A percentile compares a stretch with the other conserved stretches of the same genome.
Conservation (phyloP, 2,888 invertebrate species). For the Aspidiotus destructor region DNA sequence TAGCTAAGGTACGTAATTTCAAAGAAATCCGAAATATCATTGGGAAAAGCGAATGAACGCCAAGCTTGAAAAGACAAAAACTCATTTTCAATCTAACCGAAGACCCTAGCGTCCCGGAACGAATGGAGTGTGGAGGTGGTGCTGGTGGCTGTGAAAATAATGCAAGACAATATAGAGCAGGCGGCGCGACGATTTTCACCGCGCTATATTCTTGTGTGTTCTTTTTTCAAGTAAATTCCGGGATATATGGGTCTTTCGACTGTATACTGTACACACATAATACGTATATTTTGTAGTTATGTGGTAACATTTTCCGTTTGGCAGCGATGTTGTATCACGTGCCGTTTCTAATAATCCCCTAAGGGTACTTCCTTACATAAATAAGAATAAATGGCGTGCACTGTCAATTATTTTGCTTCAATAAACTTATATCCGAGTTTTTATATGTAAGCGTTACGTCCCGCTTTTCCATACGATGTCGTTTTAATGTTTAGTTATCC, state of each 20-base stretch:
- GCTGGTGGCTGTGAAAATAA: too few species aligned
- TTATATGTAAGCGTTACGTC: not conserved
- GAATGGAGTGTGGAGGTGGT: too few species aligned
- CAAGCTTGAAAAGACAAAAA: not conserved
- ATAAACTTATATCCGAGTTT: conserved; percentile 30
- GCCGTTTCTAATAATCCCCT: conserved; percentile 30
- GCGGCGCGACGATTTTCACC: not conserved
- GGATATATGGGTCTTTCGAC: not conserved
- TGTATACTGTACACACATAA: too few species aligned
- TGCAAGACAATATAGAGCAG: not conserved
- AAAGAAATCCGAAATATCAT: not conserved
- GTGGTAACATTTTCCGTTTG: conserved; percentile 32
- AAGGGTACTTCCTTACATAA: conserved; percentile 33
- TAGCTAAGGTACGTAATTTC: not conserved
- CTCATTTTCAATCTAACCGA: too few species aligned
- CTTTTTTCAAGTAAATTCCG: conserved; percentile 1
- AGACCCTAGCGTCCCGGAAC: too few species aligned
- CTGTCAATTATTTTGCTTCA: conserved; percentile 32
- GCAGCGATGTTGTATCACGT: conserved; percentile 32
- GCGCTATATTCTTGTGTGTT: not conserved
- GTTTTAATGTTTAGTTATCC: conserved; percentile 16
- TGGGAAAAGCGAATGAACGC: not conserved
- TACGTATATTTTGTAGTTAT: conserved; percentile 27
- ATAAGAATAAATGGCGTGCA: conserved; percentile 32
- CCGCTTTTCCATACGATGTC: conserved; percentile 5